Conservation (phyloP, 2,113 vertebrate genomes). For the Mohoua ochrocephala region DNA sequence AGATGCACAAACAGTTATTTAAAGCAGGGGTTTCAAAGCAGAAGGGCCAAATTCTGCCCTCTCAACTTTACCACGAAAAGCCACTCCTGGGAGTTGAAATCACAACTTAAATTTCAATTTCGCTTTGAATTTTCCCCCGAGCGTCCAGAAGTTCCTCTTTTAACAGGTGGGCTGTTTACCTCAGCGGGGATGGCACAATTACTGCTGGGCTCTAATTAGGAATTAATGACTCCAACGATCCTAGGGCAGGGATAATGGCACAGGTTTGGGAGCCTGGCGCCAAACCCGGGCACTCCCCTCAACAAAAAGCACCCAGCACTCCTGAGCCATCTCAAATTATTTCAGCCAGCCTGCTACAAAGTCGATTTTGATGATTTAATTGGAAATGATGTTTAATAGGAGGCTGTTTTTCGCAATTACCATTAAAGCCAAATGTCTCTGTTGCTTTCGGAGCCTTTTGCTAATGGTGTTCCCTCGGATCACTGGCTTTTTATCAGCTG, state of each 20-base stretch:
- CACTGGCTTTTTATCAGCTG: background rate
- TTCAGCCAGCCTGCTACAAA: background rate
- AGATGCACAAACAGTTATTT: rapidly evolving
- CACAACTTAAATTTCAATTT: background rate
- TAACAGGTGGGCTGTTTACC: background rate
- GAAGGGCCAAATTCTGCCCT: background rate
- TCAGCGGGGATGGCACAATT: background rate
- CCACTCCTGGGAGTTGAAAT: background rate
- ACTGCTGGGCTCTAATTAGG: background rate
- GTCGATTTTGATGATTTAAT: background rate
- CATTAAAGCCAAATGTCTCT: background rate
- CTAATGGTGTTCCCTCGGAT: background rate
- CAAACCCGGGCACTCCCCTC: background rate
- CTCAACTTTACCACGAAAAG: rapidly evolving
- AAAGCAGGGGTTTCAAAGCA: background rate
- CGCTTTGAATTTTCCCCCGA: background rate
- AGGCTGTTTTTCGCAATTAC: background rate
- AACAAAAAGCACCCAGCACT: background rate
- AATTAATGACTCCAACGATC: background rate
- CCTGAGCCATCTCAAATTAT: background rate
- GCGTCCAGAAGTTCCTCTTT: background rate
- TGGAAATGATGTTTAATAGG: background rate
- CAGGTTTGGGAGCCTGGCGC: background rate
- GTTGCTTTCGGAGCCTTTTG: background rate
- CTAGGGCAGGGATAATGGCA: background rate